A percentile compares a stretch with the other conserved stretches of the same genome.
phyloP scores from a whole-genome alignment of 92 coral and sea anemone species.

The Blastomussa wellsi region DNA sequence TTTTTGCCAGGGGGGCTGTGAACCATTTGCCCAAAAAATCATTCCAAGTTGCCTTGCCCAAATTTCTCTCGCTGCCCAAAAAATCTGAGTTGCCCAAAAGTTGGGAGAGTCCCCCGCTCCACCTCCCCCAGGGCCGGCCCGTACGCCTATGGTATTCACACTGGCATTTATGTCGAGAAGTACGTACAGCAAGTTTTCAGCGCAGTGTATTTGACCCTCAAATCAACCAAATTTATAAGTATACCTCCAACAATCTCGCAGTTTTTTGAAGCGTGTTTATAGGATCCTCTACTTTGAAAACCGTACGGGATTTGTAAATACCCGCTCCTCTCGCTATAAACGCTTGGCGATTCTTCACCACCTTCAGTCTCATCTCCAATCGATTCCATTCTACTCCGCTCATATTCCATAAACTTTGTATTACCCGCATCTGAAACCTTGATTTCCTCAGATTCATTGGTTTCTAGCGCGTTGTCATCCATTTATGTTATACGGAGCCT shows the following conservation, averaged over 20 bases:
- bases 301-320: slow-evolving; percentile 92
- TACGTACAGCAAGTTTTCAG: too few species aligned
- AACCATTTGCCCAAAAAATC: too few species aligned
- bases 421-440: not conserved
- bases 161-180: too few species aligned
- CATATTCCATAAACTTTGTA: not conserved
- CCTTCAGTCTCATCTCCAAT: not conserved
- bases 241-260: slow-evolving; percentile 95
- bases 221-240: not conserved
- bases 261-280: slow-evolving; percentile 93
- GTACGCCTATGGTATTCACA: too few species aligned
- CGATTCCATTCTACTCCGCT: slow-evolving; percentile 4
- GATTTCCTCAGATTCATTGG: not conserved
- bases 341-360: slow-evolving; percentile 8
- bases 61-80: too few species aligned
- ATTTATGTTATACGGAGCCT: not conserved
- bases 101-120: too few species aligned
- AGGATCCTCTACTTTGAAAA: slow-evolving; percentile 83
- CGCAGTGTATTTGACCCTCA: not conserved
- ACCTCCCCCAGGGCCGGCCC: too few species aligned
- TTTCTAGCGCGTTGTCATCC: not conserved
- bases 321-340: slow-evolving; percentile 29
- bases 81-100: too few species aligned
- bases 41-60: too few species aligned
- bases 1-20: too few species aligned